A percentile compares a stretch with the other conserved stretches of the same genome.
Conservation (phyloP, 2,797 vertebrate genomes). For the Podargus strigoides region DNA sequence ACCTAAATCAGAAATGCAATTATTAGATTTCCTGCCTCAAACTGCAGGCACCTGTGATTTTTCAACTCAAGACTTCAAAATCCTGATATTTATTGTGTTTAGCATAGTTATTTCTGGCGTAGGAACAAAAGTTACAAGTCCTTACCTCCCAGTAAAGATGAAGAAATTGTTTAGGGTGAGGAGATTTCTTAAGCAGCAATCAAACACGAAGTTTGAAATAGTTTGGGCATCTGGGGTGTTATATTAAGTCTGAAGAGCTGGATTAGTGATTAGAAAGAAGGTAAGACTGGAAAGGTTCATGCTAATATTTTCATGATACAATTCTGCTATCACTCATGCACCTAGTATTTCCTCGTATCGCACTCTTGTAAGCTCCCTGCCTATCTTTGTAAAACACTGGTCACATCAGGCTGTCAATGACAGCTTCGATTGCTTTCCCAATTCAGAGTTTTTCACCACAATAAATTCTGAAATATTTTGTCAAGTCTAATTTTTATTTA, state of each 20-base stretch:
- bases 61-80: neutral
- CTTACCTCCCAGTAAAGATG: neutral
- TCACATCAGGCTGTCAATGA: neutral
- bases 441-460: neutral
- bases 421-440: neutral
- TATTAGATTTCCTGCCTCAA: neutral
- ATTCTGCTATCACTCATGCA: neutral
- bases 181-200: neutral
- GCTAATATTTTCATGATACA: neutral
- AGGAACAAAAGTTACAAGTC: neutral
- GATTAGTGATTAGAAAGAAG: neutral
- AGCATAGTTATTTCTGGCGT: neutral
- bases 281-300: neutral
- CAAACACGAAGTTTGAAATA: neutral
- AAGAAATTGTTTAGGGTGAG: neutral
- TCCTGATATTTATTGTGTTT: neutral
- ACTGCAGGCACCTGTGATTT: neutral
- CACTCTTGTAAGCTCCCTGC: neutral
- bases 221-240: neutral
- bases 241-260: neutral
- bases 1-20: neutral
- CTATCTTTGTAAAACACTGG: neutral
- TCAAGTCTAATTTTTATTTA: slow-evolving; percentile 11
- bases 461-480: slow-evolving; percentile 29
- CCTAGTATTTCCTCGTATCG: neutral